Evolutionary conservation across 1,140 invertebrate species (phyloP).

Genomic region (Bombus sylvicola): DNA sequence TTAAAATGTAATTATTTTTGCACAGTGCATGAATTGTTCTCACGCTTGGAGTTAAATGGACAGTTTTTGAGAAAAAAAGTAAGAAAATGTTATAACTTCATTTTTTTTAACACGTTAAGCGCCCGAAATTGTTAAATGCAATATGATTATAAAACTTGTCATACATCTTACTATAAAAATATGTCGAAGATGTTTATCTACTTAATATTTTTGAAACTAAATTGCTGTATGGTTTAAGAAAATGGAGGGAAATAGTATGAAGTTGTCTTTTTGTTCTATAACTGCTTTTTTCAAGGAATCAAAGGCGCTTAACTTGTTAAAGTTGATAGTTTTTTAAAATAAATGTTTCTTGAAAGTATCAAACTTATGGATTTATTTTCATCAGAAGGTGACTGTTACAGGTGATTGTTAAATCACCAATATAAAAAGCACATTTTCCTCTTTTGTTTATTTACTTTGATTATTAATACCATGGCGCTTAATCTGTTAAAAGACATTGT

Average conservation of each 20-base stretch:
- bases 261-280: conserved; percentile 21
- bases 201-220: not conserved
- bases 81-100: conserved; percentile 45
- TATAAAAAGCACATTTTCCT: conserved; percentile 19
- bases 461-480: conserved; percentile 22
- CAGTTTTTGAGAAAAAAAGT: conserved; percentile 64
- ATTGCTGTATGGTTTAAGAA: not conserved
- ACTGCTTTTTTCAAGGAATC: not conserved
- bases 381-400: not conserved
- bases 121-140: conserved; percentile 2
- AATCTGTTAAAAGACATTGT: conserved; percentile 41
- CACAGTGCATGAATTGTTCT: conserved; percentile 75
- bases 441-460: not conserved
- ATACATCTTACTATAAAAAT: not conserved
- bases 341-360: not conserved
- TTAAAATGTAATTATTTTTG: conserved; percentile 68
- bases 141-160: conserved; percentile 36
- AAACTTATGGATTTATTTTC: not conserved
- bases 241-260: not conserved
- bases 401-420: conserved; percentile 21
- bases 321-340: not conserved
- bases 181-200: not conserved
- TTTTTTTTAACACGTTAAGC: conserved; percentile 50
- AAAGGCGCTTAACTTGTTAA: conserved; percentile 52
- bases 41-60: conserved; percentile 74